Percentiles rank a stretch among this genome's conserved stretches.
Conservation (phyloP, 1,140 invertebrate genomes). For the Tachypleus tridentatus region DNA sequence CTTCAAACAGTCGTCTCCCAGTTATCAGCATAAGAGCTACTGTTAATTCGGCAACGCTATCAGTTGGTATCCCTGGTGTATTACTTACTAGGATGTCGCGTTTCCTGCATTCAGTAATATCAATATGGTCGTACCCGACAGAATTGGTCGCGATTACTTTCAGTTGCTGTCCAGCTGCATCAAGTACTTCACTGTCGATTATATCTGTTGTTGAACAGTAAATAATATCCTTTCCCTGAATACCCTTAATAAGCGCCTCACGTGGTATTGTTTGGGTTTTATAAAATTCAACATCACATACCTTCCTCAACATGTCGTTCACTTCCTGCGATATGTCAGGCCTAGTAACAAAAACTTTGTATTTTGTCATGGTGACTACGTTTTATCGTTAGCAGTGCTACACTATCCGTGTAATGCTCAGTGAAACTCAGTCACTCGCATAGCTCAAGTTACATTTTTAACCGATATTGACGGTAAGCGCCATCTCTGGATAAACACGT, state of each 20-base stretch:
- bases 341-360: too few species aligned
- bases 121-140: conserved; percentile 53
- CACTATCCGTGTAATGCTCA: too few species aligned
- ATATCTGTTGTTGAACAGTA: conserved; percentile 72
- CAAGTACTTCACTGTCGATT: conserved; percentile 53
- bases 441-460: too few species aligned
- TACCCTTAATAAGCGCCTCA: conserved; percentile 50
- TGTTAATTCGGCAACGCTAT: conserved; percentile 21
- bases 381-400: too few species aligned
- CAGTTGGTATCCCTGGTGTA: conserved; percentile 18
- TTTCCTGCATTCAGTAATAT: conserved; percentile 30
- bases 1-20: conserved; percentile 16
- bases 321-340: too few species aligned
- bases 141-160: conserved; percentile 80
- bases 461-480: too few species aligned
- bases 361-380: too few species aligned
- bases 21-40: conserved; percentile 16
- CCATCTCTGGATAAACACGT: too few species aligned
- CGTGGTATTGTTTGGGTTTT: conserved; percentile 50
- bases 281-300: conserved; percentile 50
- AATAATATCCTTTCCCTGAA: conserved; percentile 58
- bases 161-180: conserved; percentile 39
- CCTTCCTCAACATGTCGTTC: too few species aligned
- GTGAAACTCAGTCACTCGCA: too few species aligned
- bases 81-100: conserved; percentile 16